These are phyloP conservation scores for Acanthurus leucopareius DNA, from an alignment of 2,797 vertebrate genomes.

Conservation along the genomic window DNA sequence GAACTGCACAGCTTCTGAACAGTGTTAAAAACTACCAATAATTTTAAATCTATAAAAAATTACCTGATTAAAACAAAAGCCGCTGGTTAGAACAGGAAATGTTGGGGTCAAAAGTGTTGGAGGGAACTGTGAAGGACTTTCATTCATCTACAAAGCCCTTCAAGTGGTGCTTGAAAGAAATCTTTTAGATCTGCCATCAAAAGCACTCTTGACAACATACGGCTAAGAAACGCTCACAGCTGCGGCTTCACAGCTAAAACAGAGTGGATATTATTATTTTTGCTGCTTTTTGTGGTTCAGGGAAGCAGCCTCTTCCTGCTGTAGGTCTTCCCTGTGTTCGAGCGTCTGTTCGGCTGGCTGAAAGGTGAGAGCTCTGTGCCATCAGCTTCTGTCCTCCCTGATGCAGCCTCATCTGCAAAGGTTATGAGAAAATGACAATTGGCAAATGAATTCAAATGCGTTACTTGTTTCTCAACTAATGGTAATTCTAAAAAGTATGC, in stretches of 20 bases:
- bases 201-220: background rate
- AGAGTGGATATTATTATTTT: background rate
- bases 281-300: constrained; percentile 30
- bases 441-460: background rate
- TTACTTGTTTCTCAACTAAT: too few relatives aligned
- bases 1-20: constrained; percentile 10
- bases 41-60: background rate
- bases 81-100: background rate
- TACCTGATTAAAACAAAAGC: constrained; percentile 16
- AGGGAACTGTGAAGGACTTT: constrained; percentile 31
- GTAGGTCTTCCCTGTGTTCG: constrained; percentile 80
- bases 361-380: constrained; percentile 82
- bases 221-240: background rate
- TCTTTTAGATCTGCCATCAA: constrained; percentile 40
- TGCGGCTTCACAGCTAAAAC: constrained; percentile 12
- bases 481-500: too few relatives aligned
- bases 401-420: constrained; percentile 61
- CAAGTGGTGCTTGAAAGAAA: constrained; percentile 21
- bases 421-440: background rate
- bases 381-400: constrained; percentile 42
- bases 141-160: constrained; percentile 13
- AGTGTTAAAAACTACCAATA: background rate
- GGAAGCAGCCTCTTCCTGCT: constrained; percentile 91
- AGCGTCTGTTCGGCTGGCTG: constrained; percentile 62
- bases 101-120: constrained; percentile 4